Evolutionary conservation across 2,797 vertebrate species (phyloP).

Genomic region (Triplophysa yarkandensis): DNA sequence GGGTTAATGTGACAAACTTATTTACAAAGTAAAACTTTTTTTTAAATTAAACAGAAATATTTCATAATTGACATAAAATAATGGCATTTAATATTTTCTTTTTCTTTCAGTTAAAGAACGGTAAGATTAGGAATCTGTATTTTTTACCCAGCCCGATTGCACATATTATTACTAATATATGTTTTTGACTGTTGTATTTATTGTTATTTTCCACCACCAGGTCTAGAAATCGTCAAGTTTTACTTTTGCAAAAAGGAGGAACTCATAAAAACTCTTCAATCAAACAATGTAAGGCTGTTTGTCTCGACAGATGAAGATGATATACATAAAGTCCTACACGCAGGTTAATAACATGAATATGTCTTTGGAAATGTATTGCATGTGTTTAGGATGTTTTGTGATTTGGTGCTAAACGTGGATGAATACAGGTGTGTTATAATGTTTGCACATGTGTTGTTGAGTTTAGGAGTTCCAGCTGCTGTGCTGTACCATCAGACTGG

Average conservation of each 20-base stretch:
- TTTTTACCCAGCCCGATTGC: too few relatives aligned
- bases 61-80: too few relatives aligned
- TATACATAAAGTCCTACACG: slow-evolving; percentile 66
- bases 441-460: neutral
- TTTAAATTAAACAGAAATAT: too few relatives aligned
- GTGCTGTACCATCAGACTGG: slow-evolving; percentile 67
- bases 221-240: slow-evolving; percentile 74
- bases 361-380: neutral
- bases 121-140: too few relatives aligned
- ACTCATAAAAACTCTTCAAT: slow-evolving; percentile 66
- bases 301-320: slow-evolving; percentile 72
- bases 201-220: slow-evolving; percentile 53
- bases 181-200: neutral
- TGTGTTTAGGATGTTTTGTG: neutral
- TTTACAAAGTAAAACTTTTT: too few relatives aligned
- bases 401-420: neutral
- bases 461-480: slow-evolving; percentile 69
- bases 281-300: slow-evolving; percentile 70
- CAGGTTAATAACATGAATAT: slow-evolving; percentile 58
- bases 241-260: slow-evolving; percentile 70
- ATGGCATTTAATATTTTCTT: too few relatives aligned
- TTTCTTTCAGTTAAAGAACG: too few relatives aligned
- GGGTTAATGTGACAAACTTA: too few relatives aligned
- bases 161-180: too few relatives aligned
- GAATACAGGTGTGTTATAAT: neutral